phyloP scores from a whole-genome alignment of 2,113 vertebrate genomes.

The Thamnaconus septentrionalis region DNA sequence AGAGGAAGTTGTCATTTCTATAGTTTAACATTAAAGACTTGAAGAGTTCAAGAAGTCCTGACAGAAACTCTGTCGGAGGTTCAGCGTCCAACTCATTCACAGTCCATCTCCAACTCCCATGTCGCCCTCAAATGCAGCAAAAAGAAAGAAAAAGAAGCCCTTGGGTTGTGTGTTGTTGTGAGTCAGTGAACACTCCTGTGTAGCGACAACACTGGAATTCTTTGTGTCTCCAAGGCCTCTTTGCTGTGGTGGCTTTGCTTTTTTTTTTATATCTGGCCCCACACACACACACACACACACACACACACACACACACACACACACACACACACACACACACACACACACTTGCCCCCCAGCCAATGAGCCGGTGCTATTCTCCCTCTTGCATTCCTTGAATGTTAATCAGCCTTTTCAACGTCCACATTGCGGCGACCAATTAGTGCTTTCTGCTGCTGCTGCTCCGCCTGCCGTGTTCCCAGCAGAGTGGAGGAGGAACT shows the following conservation, averaged over 20 bases:
- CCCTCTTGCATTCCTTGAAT: conserved; percentile 68
- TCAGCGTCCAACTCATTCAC: conserved; percentile 2
- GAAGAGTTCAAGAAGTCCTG: too few species aligned
- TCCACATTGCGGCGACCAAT: conserved; percentile 52
- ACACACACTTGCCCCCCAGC: conserved; percentile 8
- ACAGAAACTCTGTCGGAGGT: not conserved
- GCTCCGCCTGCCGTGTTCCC: conserved; percentile 28
- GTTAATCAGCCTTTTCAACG: conserved; percentile 54
- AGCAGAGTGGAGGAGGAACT: conserved; percentile 18
- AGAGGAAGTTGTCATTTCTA: too few species aligned
- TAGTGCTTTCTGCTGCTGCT: conserved; percentile 40
- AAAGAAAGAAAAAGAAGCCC: conserved; percentile 20
- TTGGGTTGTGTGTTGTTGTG: conserved; percentile 42
- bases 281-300: conserved; percentile 1
- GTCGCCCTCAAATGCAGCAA: conserved; percentile 7
- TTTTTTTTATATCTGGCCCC: conserved; percentile 19
- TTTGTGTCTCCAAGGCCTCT: conserved; percentile 56
- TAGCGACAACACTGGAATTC: conserved; percentile 48
- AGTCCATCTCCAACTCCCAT: conserved; percentile 5
- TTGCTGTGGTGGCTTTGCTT: conserved; percentile 15
- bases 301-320: conserved; percentile 9
- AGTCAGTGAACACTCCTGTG: conserved; percentile 27
- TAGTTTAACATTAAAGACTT: too few species aligned
- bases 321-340: conserved; percentile 13
- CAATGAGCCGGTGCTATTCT: conserved; percentile 47